These are phyloP conservation scores for Morelia viridis DNA, from an alignment of 2,797 vertebrate species.

Conservation along the genomic window DNA sequence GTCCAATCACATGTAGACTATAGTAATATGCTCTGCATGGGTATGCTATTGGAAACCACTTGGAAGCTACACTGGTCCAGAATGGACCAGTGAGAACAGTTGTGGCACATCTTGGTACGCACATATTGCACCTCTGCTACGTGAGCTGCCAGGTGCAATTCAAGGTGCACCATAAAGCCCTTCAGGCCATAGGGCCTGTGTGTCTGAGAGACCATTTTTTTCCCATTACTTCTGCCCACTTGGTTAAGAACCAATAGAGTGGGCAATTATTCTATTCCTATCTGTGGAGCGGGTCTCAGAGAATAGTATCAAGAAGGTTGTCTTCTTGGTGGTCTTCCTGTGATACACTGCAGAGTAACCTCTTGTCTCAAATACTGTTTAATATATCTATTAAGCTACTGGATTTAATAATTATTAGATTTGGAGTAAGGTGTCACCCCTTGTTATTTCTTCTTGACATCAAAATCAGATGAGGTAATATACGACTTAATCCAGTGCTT, in stretches of 20 bases:
- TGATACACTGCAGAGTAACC: neutral
- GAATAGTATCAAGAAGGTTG: neutral
- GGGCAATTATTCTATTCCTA: neutral
- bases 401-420: neutral
- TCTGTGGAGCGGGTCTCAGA: neutral
- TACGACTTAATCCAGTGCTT: neutral
- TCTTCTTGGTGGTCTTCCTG: neutral
- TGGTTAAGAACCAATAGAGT: neutral
- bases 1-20: neutral
- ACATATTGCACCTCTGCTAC: too few relatives aligned
- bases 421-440: neutral
- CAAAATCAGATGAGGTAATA: neutral
- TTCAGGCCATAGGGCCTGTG: too few relatives aligned
- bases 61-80: too few relatives aligned
- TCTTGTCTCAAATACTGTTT: neutral
- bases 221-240: too few relatives aligned
- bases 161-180: too few relatives aligned
- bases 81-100: too few relatives aligned
- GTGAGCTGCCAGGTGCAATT: too few relatives aligned
- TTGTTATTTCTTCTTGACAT: neutral
- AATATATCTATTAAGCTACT: neutral
- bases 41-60: too few relatives aligned
- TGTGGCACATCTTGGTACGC: too few relatives aligned
- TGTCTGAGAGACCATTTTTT: too few relatives aligned
- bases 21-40: too few relatives aligned